phyloP scores from a whole-genome alignment of 2,113 vertebrate genomes.

The Gallinago undulata region DNA sequence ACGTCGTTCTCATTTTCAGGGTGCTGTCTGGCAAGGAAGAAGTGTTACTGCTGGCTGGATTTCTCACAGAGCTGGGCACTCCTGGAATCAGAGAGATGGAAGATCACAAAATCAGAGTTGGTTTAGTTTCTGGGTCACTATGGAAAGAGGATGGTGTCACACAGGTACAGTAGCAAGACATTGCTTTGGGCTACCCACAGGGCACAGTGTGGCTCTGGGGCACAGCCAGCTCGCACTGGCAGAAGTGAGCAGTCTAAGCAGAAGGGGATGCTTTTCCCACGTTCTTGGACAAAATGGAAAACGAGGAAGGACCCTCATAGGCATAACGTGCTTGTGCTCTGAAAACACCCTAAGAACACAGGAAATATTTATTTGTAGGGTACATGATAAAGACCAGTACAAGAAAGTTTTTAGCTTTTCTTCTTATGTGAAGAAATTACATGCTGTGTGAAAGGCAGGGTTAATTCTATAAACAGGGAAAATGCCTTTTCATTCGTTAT shows the following conservation, averaged over 20 bases:
- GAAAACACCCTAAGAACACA: neutral
- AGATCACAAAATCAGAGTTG: neutral
- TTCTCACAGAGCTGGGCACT: neutral
- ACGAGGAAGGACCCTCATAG: neutral
- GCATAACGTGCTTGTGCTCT: neutral
- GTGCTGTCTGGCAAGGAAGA: neutral
- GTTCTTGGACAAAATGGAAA: neutral
- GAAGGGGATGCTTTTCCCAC: neutral
- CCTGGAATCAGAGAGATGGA: neutral
- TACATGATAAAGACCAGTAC: neutral
- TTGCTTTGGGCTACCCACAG: neutral
- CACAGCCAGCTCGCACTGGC: neutral
- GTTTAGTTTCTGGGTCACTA: neutral
- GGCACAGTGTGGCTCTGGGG: rapidly evolving
- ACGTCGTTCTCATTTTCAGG: neutral
- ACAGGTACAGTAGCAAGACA: neutral
- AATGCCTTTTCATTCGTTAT: neutral
- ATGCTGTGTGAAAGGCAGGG: neutral
- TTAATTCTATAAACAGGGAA: neutral
- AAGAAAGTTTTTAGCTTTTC: neutral
- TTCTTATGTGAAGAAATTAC: neutral
- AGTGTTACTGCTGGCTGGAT: rapidly evolving
- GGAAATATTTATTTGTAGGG: neutral
- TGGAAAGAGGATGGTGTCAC: neutral
- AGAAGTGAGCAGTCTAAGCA: neutral